Evolutionary conservation across 2,888 invertebrate species (phyloP).

Genomic region (Dryococelus australis): DNA sequence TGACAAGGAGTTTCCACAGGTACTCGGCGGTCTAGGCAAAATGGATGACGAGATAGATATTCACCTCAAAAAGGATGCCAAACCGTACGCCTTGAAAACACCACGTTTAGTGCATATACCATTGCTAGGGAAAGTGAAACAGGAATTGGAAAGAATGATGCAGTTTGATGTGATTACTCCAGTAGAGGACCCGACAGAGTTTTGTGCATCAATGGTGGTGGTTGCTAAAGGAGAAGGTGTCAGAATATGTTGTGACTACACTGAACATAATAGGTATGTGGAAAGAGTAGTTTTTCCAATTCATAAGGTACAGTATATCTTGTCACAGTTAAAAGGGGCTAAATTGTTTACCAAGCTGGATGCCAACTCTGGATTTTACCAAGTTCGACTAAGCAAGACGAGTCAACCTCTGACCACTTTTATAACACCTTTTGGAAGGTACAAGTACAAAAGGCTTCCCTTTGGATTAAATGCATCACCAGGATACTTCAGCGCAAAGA

Average conservation of each 20-base stretch:
- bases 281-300: too few relatives aligned
- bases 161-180: not conserved
- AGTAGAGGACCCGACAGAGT: not conserved
- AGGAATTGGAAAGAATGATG: not conserved
- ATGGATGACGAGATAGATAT: not conserved
- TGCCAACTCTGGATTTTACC: not conserved
- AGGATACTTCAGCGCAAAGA: not conserved
- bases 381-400: not conserved
- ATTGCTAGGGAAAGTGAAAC: not conserved
- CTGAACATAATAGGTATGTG: not conserved
- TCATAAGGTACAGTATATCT: not conserved
- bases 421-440: not conserved
- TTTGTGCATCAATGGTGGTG: not conserved
- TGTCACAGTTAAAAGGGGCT: not conserved
- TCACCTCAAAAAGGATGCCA: not conserved
- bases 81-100: not conserved
- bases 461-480: not conserved
- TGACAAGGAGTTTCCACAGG: not conserved
- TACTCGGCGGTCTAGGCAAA: not conserved
- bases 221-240: not conserved
- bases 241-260: not conserved
- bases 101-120: not conserved
- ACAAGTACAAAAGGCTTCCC: not conserved
- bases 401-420: not conserved
- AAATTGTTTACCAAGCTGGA: not conserved